Evolutionary conservation across 2,888 invertebrate species (phyloP).

Genomic region (Mythimna loreyi): DNA sequence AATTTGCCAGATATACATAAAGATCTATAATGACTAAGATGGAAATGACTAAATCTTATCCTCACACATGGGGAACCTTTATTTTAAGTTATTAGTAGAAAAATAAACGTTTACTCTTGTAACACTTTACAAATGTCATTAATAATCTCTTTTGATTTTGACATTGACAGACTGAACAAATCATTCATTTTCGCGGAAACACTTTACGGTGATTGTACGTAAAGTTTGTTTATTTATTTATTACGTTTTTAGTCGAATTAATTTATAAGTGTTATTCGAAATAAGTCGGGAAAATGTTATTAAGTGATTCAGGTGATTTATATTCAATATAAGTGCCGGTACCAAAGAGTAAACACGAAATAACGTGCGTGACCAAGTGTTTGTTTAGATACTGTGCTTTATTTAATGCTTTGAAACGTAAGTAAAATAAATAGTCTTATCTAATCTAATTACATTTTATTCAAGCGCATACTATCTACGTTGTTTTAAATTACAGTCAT

Average conservation of each 20-base stretch:
- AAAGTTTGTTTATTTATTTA: constrained; percentile 38
- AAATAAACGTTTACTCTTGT: constrained; percentile 14
- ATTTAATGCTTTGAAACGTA: constrained; percentile 40
- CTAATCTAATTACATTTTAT: constrained; percentile 30
- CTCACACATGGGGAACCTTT: no score
- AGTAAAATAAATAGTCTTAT: constrained; percentile 39
- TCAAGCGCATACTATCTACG: background rate
- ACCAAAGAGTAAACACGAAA: constrained; percentile 20
- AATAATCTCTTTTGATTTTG: constrained; percentile 45
- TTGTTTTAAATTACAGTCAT: background rate
- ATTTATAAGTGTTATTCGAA: constrained; percentile 20
- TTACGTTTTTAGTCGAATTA: constrained; percentile 40
- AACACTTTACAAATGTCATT: constrained; percentile 36
- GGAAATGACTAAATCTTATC: no score
- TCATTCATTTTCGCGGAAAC: constrained; percentile 31
- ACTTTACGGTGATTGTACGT: constrained; percentile 19
- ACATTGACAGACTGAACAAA: constrained; percentile 14
- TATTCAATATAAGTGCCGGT: constrained; percentile 35
- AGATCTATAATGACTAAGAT: no score
- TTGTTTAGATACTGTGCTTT: constrained; percentile 27
- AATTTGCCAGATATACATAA: no score
- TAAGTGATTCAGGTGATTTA: constrained; percentile 26
- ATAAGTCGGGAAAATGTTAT: constrained; percentile 33
- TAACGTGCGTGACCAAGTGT: constrained; percentile 50
- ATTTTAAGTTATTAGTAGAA: constrained; percentile 6